A percentile compares a stretch with the other conserved stretches of the same genome.
These are phyloP conservation scores for Falco naumanni DNA, from an alignment of 2,797 vertebrate genomes.

Conservation along the genomic window DNA sequence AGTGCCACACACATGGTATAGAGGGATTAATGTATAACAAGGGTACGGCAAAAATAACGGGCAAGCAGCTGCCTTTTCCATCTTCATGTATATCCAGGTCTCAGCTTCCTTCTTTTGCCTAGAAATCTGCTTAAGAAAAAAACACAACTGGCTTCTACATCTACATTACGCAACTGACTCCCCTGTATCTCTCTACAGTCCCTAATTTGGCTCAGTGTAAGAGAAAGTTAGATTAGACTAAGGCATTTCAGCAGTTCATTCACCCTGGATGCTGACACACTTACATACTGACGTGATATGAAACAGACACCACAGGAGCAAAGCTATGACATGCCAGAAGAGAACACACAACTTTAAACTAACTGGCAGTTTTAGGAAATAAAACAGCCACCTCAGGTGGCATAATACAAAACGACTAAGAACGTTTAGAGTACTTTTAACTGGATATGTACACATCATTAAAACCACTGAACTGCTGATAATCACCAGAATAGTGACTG, in stretches of 20 bases:
- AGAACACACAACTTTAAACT: not conserved
- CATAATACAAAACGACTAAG: not conserved
- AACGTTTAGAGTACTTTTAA: not conserved
- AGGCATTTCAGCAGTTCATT: not conserved
- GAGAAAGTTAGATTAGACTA: not conserved
- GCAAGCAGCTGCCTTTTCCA: not conserved
- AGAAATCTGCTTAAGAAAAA: not conserved
- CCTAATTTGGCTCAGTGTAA: not conserved
- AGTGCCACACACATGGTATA: not conserved
- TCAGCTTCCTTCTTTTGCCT: not conserved
- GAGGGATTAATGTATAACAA: not conserved
- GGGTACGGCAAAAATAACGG: too few relatives aligned
- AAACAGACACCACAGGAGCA: not conserved
- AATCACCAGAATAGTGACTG: not conserved
- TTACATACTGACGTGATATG: fast-evolving
- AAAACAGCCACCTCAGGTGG: not conserved
- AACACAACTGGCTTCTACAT: not conserved
- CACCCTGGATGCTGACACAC: not conserved
- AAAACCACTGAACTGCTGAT: not conserved
- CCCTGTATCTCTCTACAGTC: not conserved
- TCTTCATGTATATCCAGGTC: not conserved
- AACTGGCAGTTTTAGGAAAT: not conserved
- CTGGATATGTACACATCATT: not conserved
- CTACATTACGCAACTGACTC: not conserved
- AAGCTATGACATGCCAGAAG: not conserved